These are phyloP conservation scores for Erebia aethiops DNA, from an alignment of 2,888 invertebrate species.

Conservation along the genomic window DNA sequence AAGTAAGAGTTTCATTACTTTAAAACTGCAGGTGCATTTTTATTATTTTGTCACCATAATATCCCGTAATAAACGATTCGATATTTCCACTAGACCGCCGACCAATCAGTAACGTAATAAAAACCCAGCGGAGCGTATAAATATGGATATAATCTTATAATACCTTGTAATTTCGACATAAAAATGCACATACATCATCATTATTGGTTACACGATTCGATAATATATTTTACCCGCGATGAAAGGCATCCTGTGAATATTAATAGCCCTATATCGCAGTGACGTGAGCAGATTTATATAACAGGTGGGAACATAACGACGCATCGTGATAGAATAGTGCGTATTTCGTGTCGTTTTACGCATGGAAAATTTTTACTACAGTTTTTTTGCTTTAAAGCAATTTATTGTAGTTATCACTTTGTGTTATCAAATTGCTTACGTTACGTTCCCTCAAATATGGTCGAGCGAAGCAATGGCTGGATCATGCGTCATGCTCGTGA, in stretches of 20 bases:
- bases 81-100: neutral
- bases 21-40: too few species aligned
- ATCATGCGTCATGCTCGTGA: too few species aligned
- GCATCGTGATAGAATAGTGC: conserved; percentile 11
- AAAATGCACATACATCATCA: conserved; percentile 28
- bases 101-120: neutral
- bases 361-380: neutral
- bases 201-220: conserved; percentile 32
- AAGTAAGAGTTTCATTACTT: too few species aligned
- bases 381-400: too few species aligned
- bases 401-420: too few species aligned
- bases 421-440: too few species aligned
- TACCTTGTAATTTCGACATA: conserved; percentile 20
- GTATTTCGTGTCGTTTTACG: conserved; percentile 3
- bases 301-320: conserved; percentile 21
- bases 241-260: conserved; percentile 34
- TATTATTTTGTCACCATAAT: neutral
- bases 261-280: conserved; percentile 31
- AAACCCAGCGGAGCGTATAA: conserved; percentile 1
- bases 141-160: conserved; percentile 22
- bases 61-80: neutral
- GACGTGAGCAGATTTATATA: conserved; percentile 23
- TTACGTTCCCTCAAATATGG: too few species aligned
- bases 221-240: conserved; percentile 33
- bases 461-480: too few species aligned